Conservation (phyloP, 2,888 invertebrate genomes). For the Apocheima hispidaria region DNA sequence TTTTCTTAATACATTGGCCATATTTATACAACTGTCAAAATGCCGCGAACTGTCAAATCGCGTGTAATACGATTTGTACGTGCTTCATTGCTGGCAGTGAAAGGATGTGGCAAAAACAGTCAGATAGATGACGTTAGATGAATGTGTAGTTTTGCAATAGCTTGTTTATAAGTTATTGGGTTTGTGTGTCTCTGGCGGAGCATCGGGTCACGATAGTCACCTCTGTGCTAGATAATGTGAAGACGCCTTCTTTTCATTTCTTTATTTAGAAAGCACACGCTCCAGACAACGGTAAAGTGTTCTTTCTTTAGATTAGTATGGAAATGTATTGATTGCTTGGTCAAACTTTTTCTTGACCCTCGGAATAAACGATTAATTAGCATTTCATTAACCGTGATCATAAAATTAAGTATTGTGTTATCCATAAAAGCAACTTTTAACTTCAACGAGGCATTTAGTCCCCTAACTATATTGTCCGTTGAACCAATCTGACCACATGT, state of each 20-base stretch:
- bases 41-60: slow-evolving; percentile 54
- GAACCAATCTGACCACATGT: no score
- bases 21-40: slow-evolving; percentile 63
- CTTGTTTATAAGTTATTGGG: slow-evolving; percentile 47
- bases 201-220: slow-evolving; percentile 59
- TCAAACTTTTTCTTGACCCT: slow-evolving; percentile 22
- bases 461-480: no score
- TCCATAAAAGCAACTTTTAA: neutral
- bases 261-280: slow-evolving; percentile 61
- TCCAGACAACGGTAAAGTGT: slow-evolving; percentile 36
- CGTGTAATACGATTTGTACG: slow-evolving; percentile 43
- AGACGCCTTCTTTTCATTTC: slow-evolving; percentile 46
- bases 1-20: slow-evolving; percentile 51
- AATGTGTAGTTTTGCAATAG: slow-evolving; percentile 48
- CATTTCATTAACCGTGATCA: neutral
- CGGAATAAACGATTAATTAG: neutral
- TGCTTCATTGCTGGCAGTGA: slow-evolving; percentile 47
- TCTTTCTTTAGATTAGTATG: slow-evolving; percentile 46
- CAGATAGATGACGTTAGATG: slow-evolving; percentile 41
- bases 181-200: slow-evolving; percentile 55
- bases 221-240: slow-evolving; percentile 66
- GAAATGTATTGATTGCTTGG: slow-evolving; percentile 31
- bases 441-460: no score
- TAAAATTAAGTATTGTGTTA: neutral
- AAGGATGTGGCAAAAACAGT: slow-evolving; percentile 48